Percentiles rank a stretch among this genome's conserved stretches.
Evolutionary conservation across 2,113 vertebrate species (phyloP).

Genomic region (Centropus bengalensis): DNA sequence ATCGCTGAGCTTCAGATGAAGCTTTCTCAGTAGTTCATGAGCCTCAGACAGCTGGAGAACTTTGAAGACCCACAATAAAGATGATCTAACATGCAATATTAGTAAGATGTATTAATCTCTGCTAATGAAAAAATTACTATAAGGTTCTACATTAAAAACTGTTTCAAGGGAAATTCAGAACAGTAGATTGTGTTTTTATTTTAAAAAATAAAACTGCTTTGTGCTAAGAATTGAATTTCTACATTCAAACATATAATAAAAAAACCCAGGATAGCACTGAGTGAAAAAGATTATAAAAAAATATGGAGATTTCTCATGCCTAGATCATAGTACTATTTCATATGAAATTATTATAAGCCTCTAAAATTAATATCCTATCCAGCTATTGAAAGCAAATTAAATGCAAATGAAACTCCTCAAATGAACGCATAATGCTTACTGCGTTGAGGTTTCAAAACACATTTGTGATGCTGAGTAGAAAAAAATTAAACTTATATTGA

Average conservation of each 20-base stretch:
- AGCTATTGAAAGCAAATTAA: conserved; percentile 46
- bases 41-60: not conserved
- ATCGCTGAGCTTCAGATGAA: not conserved
- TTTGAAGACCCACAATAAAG: not conserved
- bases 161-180: not conserved
- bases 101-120: not conserved
- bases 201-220: not conserved
- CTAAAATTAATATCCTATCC: conserved; percentile 55
- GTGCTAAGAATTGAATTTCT: not conserved
- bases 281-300: conserved; percentile 4
- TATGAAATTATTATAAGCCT: conserved; percentile 8
- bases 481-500: conserved; percentile 1
- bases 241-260: not conserved
- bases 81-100: not conserved
- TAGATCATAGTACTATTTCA: conserved; percentile 12
- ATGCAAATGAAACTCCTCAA: conserved; percentile 61
- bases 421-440: conserved; percentile 30
- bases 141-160: not conserved
- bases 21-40: not conserved
- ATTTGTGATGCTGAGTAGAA: conserved; percentile 36
- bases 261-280: not conserved
- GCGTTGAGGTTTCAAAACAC: conserved; percentile 30
- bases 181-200: not conserved
- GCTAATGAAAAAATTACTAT: not conserved
- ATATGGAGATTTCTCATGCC: conserved; percentile 4